phyloP scores from a whole-genome alignment of 2,797 vertebrate genomes.

The Rhynchonycteris naso region DNA sequence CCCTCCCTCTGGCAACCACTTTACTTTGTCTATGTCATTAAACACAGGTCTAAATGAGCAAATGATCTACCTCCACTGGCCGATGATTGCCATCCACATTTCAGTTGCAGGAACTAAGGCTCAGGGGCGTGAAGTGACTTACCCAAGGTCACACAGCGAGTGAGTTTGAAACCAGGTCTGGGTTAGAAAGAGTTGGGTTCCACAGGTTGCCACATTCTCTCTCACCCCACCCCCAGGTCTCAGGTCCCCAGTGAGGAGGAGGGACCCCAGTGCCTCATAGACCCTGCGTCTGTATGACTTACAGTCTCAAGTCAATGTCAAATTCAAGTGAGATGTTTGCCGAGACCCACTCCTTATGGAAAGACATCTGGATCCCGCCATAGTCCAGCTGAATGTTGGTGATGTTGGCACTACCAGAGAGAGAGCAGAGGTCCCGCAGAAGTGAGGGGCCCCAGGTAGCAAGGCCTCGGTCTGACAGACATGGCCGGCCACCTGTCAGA shows the following conservation, averaged over 20 bases:
- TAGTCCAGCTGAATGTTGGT: constrained; percentile 67
- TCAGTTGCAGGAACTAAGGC: background rate
- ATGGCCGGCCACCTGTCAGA: background rate
- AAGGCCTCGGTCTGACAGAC: background rate
- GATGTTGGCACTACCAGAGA: constrained; percentile 57
- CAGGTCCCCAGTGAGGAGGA: background rate
- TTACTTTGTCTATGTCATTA: no score
- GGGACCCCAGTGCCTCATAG: no score
- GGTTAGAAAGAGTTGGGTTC: background rate
- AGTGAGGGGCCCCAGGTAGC: background rate
- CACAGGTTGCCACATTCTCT: background rate
- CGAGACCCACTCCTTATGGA: constrained; percentile 65
- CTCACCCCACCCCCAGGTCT: background rate
- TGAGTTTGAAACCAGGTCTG: background rate
- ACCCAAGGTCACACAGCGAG: background rate
- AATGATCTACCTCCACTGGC: background rate
- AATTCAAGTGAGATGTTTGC: constrained; percentile 69
- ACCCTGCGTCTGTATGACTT: constrained; percentile 16
- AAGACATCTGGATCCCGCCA: constrained; percentile 55
- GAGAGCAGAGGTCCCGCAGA: background rate
- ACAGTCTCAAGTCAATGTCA: constrained; percentile 70
- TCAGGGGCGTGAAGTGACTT: background rate
- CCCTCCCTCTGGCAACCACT: no score
- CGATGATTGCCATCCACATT: background rate
- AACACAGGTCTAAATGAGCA: background rate